A percentile compares a stretch with the other conserved stretches of the same genome.
Evolutionary conservation across 2,113 vertebrate species (phyloP).

Genomic region (Climacteris rufus): DNA sequence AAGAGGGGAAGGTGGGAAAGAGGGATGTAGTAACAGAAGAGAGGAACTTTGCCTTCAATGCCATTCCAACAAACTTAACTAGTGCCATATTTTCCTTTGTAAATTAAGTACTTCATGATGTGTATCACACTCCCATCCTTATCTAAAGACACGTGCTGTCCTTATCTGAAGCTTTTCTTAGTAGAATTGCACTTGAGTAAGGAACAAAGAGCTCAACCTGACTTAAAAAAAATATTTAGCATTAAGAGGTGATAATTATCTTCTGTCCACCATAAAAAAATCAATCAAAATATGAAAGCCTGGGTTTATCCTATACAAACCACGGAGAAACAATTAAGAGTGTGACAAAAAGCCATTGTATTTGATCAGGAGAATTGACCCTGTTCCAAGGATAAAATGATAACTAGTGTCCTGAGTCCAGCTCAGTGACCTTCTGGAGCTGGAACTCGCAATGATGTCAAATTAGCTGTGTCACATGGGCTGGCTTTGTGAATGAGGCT

Average conservation of each 20-base stretch:
- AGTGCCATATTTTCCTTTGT: background rate
- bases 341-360: background rate
- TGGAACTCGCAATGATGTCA: constrained; percentile 25
- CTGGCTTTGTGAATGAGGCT: background rate
- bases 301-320: background rate
- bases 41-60: background rate
- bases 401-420: background rate
- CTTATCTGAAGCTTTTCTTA: background rate
- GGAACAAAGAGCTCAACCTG: background rate
- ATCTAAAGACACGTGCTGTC: background rate
- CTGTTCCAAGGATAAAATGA: constrained; percentile 12
- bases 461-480: background rate
- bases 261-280: constrained; percentile 7
- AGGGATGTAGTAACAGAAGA: background rate
- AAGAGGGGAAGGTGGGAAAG: background rate
- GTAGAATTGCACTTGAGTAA: background rate
- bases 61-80: background rate
- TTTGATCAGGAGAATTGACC: background rate
- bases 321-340: background rate
- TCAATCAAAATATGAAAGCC: background rate
- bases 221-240: background rate
- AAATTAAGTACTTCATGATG: background rate
- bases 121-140: background rate
- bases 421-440: constrained; percentile 15
- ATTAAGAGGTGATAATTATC: background rate